phyloP scores from a whole-genome alignment of 2,113 vertebrate species.

The Pelecanoides urinatrix region DNA sequence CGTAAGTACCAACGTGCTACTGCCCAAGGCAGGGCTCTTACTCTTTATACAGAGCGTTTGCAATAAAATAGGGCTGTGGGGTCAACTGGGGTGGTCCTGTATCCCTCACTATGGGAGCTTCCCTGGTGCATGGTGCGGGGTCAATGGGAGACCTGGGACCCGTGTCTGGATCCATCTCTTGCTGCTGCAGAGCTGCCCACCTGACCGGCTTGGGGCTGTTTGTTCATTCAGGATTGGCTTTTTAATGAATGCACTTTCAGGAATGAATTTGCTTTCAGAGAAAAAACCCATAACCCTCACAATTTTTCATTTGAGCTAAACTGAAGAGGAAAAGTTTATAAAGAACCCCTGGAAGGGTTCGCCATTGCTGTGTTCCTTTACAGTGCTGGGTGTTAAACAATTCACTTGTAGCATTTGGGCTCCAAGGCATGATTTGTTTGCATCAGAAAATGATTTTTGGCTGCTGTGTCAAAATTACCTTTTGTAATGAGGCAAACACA shows the following conservation, averaged over 20 bases:
- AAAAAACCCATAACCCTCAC: neutral
- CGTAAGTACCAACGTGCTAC: accelerated
- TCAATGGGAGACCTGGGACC: too few relatives aligned
- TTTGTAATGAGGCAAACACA: accelerated
- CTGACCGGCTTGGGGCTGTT: neutral
- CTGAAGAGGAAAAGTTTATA: neutral
- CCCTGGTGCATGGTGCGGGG: neutral
- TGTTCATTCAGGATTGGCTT: neutral
- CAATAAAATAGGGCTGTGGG: neutral
- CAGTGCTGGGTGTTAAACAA: accelerated
- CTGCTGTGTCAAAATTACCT: neutral
- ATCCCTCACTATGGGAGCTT: neutral
- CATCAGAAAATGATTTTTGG: neutral
- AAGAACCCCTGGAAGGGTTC: neutral
- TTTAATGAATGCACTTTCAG: neutral
- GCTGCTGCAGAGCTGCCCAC: neutral
- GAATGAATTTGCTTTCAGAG: neutral
- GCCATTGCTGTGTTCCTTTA: too few relatives aligned
- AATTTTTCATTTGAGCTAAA: neutral
- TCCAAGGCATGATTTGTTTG: neutral
- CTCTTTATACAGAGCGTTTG: neutral
- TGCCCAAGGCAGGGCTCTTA: neutral
- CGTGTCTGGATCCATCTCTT: accelerated
- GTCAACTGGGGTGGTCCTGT: neutral
- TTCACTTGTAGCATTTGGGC: neutral